Percentiles rank a stretch among this genome's conserved stretches.
Conservation (phyloP, 1,140 invertebrate species). For the Megalonaias nervosa region DNA sequence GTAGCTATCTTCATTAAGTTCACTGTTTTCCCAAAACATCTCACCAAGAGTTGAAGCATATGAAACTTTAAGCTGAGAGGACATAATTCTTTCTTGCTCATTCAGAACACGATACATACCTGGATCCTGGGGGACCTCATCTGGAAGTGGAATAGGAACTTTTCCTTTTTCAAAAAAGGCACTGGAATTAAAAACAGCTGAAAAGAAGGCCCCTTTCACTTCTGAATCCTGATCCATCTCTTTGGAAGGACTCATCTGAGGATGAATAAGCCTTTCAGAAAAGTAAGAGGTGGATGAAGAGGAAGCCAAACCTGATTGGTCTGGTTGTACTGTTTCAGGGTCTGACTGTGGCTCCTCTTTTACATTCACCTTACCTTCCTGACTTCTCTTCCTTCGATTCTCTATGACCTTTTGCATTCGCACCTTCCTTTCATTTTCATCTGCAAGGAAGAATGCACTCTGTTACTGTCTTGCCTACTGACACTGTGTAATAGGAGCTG, state of each 20-base stretch:
- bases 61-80: slow-evolving; percentile 39
- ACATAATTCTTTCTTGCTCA: slow-evolving; percentile 37
- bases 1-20: slow-evolving; percentile 41
- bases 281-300: not conserved
- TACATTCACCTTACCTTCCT: slow-evolving; percentile 4
- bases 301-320: slow-evolving; percentile 27
- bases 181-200: not conserved
- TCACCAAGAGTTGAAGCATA: slow-evolving; percentile 44
- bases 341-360: slow-evolving; percentile 37
- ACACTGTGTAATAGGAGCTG: no score
- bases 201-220: not conserved
- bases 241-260: not conserved
- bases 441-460: slow-evolving; percentile 14
- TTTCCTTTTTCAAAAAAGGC: not conserved
- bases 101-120: slow-evolving; percentile 37
- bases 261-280: not conserved
- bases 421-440: slow-evolving; percentile 48
- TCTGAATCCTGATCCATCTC: not conserved
- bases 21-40: slow-evolving; percentile 9
- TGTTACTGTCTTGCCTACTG: no score
- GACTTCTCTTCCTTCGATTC: slow-evolving; percentile 43
- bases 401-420: slow-evolving; percentile 52
- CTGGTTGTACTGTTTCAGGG: slow-evolving; percentile 18
- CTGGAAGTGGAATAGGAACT: slow-evolving; percentile 2
- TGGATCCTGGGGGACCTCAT: slow-evolving; percentile 36